Percentiles rank a stretch among this genome's conserved stretches.
phyloP scores from a whole-genome alignment of 2,797 vertebrate species.

The Nyctibius grandis region DNA sequence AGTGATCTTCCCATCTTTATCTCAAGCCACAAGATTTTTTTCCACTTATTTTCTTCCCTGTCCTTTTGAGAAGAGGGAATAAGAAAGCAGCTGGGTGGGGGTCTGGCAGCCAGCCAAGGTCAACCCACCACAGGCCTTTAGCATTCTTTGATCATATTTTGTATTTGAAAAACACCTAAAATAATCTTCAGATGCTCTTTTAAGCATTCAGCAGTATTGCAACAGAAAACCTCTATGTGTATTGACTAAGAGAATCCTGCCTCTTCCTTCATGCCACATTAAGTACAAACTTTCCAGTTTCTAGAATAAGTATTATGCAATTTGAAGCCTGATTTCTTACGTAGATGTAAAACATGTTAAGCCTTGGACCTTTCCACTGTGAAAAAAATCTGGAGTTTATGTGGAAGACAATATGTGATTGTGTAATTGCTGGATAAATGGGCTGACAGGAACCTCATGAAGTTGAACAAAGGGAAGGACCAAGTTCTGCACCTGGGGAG shows the following conservation, averaged over 20 bases:
- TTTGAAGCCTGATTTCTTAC: neutral
- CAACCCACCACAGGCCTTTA: neutral
- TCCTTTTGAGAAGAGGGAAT: neutral
- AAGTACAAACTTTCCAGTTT: neutral
- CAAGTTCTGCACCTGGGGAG: neutral
- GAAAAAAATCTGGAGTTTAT: neutral
- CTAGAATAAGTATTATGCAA: neutral
- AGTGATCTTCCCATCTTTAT: neutral
- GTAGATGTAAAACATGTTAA: neutral
- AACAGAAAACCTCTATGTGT: neutral
- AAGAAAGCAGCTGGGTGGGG: no score
- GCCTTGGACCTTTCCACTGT: neutral
- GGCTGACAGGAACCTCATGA: neutral
- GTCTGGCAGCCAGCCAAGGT: neutral
- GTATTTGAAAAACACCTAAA: neutral
- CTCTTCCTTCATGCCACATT: neutral
- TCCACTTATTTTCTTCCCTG: neutral
- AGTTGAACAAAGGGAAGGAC: neutral
- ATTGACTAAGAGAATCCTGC: neutral
- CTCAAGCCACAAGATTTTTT: neutral
- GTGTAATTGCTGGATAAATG: neutral
- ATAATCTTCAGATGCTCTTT: neutral
- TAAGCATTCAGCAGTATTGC: neutral
- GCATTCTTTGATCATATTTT: neutral
- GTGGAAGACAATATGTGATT: neutral